phyloP scores from a whole-genome alignment of 1,140 invertebrate species.

The Euura saliciscinereae region DNA sequence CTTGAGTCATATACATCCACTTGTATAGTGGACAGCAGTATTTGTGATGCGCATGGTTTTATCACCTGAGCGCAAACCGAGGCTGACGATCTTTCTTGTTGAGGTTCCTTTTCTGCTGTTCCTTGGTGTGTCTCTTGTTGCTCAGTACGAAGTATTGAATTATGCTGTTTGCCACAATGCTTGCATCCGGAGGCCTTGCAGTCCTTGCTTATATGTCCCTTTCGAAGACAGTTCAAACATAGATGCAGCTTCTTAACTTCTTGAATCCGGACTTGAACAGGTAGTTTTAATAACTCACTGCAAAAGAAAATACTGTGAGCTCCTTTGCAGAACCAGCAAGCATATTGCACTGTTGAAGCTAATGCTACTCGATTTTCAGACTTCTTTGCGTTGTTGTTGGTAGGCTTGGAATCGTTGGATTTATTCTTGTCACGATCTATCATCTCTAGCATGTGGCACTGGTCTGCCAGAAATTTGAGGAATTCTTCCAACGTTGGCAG shows the following conservation, averaged over 20 bases:
- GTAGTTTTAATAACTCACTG: constrained; percentile 17
- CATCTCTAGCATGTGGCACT: too few species aligned
- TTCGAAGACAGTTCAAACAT: constrained; percentile 25
- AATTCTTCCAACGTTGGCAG: constrained; percentile 7
- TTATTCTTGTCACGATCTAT: too few species aligned
- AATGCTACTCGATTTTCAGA: too few species aligned
- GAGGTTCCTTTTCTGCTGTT: not conserved
- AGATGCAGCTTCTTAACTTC: constrained; percentile 18
- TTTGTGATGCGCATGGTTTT: not conserved
- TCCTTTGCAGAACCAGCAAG: constrained; percentile 21
- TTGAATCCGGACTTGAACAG: constrained; percentile 22
- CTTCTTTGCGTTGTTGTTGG: constrained; percentile 7
- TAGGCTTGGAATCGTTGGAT: not conserved
- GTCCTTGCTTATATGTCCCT: constrained; percentile 24
- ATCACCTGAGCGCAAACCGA: too few species aligned
- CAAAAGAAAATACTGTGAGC: constrained; percentile 23
- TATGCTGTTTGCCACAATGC: constrained; percentile 21
- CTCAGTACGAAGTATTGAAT: constrained; percentile 11
- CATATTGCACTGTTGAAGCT: not conserved
- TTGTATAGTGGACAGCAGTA: not conserved
- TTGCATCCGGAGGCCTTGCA: constrained; percentile 24
- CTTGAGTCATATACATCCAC: not conserved
- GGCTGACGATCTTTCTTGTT: not conserved
- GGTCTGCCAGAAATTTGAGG: constrained; percentile 21
- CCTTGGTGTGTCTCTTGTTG: not conserved